Evolutionary conservation across 2,888 invertebrate genomes (phyloP).

Genomic region (Achlya flavicornis): DNA sequence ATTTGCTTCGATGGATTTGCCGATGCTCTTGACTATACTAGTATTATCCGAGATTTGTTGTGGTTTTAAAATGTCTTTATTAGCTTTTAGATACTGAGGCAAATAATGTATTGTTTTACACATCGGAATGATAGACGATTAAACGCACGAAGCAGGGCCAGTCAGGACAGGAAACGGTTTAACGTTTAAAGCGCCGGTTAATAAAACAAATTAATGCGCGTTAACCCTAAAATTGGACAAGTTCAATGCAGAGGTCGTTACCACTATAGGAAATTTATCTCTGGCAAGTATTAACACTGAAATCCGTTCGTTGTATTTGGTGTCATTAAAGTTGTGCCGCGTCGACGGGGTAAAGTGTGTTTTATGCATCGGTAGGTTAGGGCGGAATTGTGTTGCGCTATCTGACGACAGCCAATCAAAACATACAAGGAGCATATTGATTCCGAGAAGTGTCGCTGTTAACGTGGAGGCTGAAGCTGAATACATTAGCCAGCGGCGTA

Average conservation of each 20-base stretch:
- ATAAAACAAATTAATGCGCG: conserved; percentile 81
- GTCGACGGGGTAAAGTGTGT: conserved; percentile 58
- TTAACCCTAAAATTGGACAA: conserved; percentile 83
- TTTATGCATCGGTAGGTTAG: conserved; percentile 59
- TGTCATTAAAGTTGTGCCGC: conserved; percentile 73
- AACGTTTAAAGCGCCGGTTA: conserved; percentile 74
- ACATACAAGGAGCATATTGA: conserved; percentile 84
- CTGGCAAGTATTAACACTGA: conserved; percentile 81
- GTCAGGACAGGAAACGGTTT: conserved; percentile 74
- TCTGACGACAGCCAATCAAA: conserved; percentile 77
- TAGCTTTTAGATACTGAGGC: conserved; percentile 19
- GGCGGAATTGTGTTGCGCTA: conserved; percentile 56
- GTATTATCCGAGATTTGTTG: conserved; percentile 29
- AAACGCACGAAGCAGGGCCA: conserved; percentile 60
- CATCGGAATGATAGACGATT: conserved; percentile 26
- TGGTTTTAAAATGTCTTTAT: conserved; percentile 28
- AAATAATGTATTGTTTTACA: conserved; percentile 31
- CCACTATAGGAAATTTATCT: conserved; percentile 82
- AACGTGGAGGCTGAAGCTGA: conserved; percentile 84
- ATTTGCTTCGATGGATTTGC: conserved; percentile 75
- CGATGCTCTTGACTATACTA: conserved; percentile 36
- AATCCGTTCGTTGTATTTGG: conserved; percentile 82
- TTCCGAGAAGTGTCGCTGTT: conserved; percentile 84
- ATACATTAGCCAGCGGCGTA: conserved; percentile 84
- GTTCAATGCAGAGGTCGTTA: conserved; percentile 83